Base-by-base conservation (phyloP, 2,113 vertebrate species). In the Dissostichus mawsoni region DNA sequence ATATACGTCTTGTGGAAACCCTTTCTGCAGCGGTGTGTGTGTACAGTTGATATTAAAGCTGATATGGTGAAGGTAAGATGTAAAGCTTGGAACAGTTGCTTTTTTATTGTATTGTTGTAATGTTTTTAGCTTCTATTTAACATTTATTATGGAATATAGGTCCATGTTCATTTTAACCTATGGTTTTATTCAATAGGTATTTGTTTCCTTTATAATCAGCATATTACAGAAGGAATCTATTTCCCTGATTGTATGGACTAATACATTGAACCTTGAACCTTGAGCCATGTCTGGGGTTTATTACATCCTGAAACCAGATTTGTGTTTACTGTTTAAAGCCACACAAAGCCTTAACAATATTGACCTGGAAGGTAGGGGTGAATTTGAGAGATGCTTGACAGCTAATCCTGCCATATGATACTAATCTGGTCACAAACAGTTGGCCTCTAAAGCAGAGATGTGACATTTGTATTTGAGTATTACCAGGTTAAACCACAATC, bases 341-440 rank as follows among this genome's bases (percentile, higher is more conserved):
- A 10, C 55, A 64, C 74, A 83, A 81, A 80, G 56, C 74, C 62
- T 53, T 47, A 80, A 61, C 47, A 84, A 86, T 83, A 83, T 69
- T 88, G 71, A 79, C 66, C 78, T 76, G 86, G 62, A 74, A 75
- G 61, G 72, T 23, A 29, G 36, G 36, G 65, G 33, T 44, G 62
- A 69, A 68, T 74, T 75, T 74, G 62, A 80, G 78, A 86, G 72
- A 83, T 74, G 55, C 41, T 48, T 83, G 18, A 41, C 36, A 41
- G 7, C 53, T 89, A 85, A 87, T 89, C 90, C 74, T 69, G 83
- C 78, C 76, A 93, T 87, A 65, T 85, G 84, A 91, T 81, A 80
- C 85, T 85, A 90, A 93, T 88, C 82, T 91, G 82, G 59, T 70
- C 77, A 78, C 77, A 82, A 87, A 85, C 69, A 72, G 75, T 72